Evolutionary conservation across 2,113 vertebrate genomes (phyloP), one percentile per base, ranked within the genome.

Genomic region (Cyanistes caeruleus): DNA sequence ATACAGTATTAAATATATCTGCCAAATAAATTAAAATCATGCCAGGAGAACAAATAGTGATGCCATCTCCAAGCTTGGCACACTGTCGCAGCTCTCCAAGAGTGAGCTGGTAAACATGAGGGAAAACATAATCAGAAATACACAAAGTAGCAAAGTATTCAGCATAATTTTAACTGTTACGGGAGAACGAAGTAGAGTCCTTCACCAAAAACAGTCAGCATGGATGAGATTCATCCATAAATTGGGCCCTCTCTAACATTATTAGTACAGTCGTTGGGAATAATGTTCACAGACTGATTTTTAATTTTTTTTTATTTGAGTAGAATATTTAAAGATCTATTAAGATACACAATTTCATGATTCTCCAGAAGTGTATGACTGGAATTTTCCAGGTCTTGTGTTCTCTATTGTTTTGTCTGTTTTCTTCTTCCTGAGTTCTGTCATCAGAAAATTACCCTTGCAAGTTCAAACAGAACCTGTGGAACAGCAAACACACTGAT

Each of bases 391-490:
- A 78, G n/a, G 62, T 39, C 35, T 13, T 33, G 9, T 22, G 3
- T 23, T 75, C 52, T 58, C 65, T 27, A 65, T 9, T 25, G 37
- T 51, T 89, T 88, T 82, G 39, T 70, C 43, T 48, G 35, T 87
- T 91, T 89, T 92, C 73, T 49, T 92, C 56, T 62, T 83, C 46
- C 80, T 9, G 37, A 63, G 80, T 43, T 95, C 63, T 58, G 59
- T 72, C 25, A 5, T 99, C 91, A 99, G 96, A 99, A 99, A 97
- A 99, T 91, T 91, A 99, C 98, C 94, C 99, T 98, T 78, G 95
- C 98, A 48, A 99, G 98, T 98, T 99, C 99, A 98, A 99, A 99
- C 98, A 99, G 97, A 91, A 99, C 99, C 99, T 99, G 89, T 31
- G 84, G 92, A 90, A 92, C 10, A 95, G 85, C 65, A 74, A 91